Evolutionary conservation across 2,888 invertebrate genomes (phyloP).

Genomic region (Dioctria linearis): DNA sequence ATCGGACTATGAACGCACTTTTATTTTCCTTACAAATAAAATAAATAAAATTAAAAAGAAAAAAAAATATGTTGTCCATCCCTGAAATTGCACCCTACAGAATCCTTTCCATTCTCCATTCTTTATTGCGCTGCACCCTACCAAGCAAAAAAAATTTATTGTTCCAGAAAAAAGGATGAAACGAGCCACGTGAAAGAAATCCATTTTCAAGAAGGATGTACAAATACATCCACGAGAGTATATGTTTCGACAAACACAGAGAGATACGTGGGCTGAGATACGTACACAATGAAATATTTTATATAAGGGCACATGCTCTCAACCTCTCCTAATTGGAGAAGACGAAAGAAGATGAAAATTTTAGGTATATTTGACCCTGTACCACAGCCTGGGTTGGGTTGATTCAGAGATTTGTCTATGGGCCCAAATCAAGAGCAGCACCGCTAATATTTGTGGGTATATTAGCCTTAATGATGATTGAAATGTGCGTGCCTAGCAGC

Average conservation of each 20-base stretch:
- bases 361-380: slow-evolving; percentile 13
- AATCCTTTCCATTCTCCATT: too few relatives aligned
- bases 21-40: too few relatives aligned
- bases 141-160: not conserved
- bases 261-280: too few relatives aligned
- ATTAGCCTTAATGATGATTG: slow-evolving; percentile 72
- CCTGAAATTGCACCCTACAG: too few relatives aligned
- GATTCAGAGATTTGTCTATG: slow-evolving; percentile 22
- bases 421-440: slow-evolving; percentile 52
- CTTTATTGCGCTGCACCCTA: too few relatives aligned
- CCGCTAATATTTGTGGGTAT: slow-evolving; percentile 69
- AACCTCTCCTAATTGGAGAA: slow-evolving; percentile 37
- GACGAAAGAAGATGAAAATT: slow-evolving; percentile 40
- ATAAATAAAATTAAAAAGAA: too few relatives aligned
- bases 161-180: slow-evolving; percentile 7
- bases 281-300: not conserved
- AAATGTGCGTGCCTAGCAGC: slow-evolving; percentile 66
- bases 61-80: too few relatives aligned
- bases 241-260: too few relatives aligned
- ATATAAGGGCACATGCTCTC: slow-evolving; percentile 27
- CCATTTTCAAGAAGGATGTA: not conserved
- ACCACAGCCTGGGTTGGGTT: not conserved
- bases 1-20: too few relatives aligned
- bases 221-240: not conserved
- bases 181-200: not conserved